Percentiles rank a stretch among this genome's conserved stretches.
phyloP scores from a whole-genome alignment of 2,113 vertebrate species.

The Onychostruthus taczanowskii region DNA sequence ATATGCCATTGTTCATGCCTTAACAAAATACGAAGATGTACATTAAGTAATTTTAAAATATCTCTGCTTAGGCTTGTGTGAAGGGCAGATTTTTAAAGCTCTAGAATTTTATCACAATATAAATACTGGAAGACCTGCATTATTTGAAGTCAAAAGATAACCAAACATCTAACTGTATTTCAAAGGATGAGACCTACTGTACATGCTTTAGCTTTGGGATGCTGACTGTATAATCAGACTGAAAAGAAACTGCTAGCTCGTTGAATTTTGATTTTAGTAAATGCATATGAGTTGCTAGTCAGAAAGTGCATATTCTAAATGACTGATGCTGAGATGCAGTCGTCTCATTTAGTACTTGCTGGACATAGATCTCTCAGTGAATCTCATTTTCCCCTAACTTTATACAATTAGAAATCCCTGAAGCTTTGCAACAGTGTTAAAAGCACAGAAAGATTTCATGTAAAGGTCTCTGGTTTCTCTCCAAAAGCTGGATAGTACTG shows the following conservation, averaged over 20 bases:
- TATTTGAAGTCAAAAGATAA: constrained; percentile 26
- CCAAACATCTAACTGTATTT: background rate
- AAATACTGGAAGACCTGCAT: constrained; percentile 13
- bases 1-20: constrained; percentile 79
- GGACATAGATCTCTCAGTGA: background rate
- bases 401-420: constrained; percentile 42
- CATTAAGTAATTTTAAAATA: constrained; percentile 75
- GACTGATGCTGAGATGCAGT: background rate
- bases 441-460: constrained; percentile 24
- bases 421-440: constrained; percentile 44
- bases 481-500: background rate
- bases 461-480: background rate
- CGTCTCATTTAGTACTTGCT: constrained; percentile 8
- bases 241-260: background rate
- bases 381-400: constrained; percentile 35
- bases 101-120: constrained; percentile 72
- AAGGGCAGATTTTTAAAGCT: constrained; percentile 73
- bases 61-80: constrained; percentile 68
- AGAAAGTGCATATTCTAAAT: constrained; percentile 5
- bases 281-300: background rate
- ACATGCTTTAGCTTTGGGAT: constrained; percentile 49
- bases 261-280: constrained; percentile 12
- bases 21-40: constrained; percentile 77
- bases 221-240: background rate
- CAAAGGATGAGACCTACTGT: constrained; percentile 8